Percentiles rank a stretch among this genome's conserved stretches.
Conservation (phyloP, 1,140 invertebrate genomes). For the Orius insidiosus region DNA sequence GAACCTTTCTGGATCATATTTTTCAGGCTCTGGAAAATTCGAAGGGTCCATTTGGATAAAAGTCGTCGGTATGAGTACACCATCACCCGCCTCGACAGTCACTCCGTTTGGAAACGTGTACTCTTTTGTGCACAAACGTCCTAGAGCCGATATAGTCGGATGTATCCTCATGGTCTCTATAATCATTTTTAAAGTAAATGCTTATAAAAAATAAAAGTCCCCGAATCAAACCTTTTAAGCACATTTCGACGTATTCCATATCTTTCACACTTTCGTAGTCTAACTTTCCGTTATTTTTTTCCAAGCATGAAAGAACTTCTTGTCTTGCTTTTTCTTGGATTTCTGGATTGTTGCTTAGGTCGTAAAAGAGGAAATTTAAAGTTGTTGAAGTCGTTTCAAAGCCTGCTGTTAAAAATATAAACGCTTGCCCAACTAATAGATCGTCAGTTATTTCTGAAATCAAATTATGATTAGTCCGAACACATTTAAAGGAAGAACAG, state of each 20-base stretch:
- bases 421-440: conserved; percentile 43
- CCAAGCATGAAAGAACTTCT: conserved; percentile 28
- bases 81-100: conserved; percentile 29
- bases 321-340: conserved; percentile 33
- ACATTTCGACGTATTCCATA: conserved; percentile 7
- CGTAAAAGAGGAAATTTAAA: conserved; percentile 33
- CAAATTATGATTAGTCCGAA: too few species aligned
- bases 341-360: conserved; percentile 35
- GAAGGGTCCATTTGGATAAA: conserved; percentile 37
- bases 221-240: conserved; percentile 1
- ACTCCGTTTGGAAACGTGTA: conserved; percentile 30
- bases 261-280: conserved; percentile 8
- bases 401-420: conserved; percentile 46
- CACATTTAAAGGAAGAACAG: too few species aligned
- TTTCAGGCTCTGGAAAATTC: conserved; percentile 34
- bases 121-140: conserved; percentile 27
- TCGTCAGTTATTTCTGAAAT: conserved; percentile 26
- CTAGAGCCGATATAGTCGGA: conserved; percentile 27
- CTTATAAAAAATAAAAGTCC: too few species aligned
- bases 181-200: conserved; percentile 3
- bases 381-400: conserved; percentile 41
- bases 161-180: conserved; percentile 40
- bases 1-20: conserved; percentile 35
- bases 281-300: conserved; percentile 22
- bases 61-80: conserved; percentile 34